Evolutionary conservation across 2,888 invertebrate genomes (phyloP).

Genomic region (Pimpla rufipes): DNA sequence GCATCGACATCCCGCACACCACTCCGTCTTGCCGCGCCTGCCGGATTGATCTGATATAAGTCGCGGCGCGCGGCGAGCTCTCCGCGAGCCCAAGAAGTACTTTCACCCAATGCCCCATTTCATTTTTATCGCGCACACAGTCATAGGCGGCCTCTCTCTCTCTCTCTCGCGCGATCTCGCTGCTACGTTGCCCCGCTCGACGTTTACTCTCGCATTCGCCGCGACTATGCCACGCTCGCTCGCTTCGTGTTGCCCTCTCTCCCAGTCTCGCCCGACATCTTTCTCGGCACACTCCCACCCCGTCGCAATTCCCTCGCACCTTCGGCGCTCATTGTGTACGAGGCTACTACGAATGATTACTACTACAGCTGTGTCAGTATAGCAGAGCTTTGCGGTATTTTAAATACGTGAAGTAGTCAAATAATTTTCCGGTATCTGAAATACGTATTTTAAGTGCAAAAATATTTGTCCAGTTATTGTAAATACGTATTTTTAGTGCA

Average conservation of each 20-base stretch:
- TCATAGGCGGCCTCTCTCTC: slow-evolving; percentile 61
- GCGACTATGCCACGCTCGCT: slow-evolving; percentile 6
- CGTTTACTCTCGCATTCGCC: no score
- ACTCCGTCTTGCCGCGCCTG: slow-evolving; percentile 42
- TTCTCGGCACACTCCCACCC: slow-evolving; percentile 22
- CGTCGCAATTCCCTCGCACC: background rate
- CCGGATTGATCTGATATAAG: slow-evolving; percentile 82
- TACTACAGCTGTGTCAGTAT: no score
- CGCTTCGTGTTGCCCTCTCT: background rate
- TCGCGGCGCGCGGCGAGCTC: slow-evolving; percentile 63
- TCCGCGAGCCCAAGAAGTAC: slow-evolving; percentile 76
- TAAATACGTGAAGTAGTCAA: no score
- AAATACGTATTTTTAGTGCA: no score
- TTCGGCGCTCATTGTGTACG: background rate
- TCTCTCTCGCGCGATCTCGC: no score
- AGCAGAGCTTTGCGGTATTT: no score
- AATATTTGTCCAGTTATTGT: no score
- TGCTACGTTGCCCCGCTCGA: no score
- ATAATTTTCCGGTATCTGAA: no score
- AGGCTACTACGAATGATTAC: background rate
- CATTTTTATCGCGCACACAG: slow-evolving; percentile 82
- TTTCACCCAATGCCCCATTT: slow-evolving; percentile 86
- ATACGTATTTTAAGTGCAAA: no score
- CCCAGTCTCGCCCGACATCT: background rate
- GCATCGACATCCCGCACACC: slow-evolving; percentile 75